Base-by-base conservation (phyloP, 1,140 invertebrate genomes). In the Drosophila bipectinata region DNA sequence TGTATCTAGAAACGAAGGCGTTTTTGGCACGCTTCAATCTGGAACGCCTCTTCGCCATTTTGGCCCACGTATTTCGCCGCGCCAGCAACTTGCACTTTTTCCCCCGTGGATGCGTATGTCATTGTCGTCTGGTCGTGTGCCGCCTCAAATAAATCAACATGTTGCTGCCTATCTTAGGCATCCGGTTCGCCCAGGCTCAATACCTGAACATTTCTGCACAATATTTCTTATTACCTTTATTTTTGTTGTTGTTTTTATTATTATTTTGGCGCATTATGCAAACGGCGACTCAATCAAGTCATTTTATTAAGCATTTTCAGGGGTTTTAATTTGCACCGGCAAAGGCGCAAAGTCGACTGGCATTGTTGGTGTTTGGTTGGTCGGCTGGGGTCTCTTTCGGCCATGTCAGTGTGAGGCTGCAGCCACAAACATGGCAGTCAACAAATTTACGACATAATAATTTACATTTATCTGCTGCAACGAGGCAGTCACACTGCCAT, bases 401-500 rank as follows among this genome's bases (percentile, higher is more conserved):
- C 74, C 77, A 78, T 67, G 76, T 79, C 66, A 74, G 73, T 77
- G 63, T 75, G 69, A 73, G 64, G 68, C 77, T 64, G 77, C 58
- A 78, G 81, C 72, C 75, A 44, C 85, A 79, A 90, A 90, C 88
- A 90, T 90, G 88, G 88, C 88, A 90, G 88, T 88, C 88, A 88
- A 90, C 88, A 90, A 90, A 90, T 90, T 90, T 90, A 90, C 88
- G 88, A 90, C 88, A 90, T 90, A 90, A 90, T 90, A 90, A 90
- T 90, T 90, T 90, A 90, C 88, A 90, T 90, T 90, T 90, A 90
- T 90, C 88, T 90, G 81, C 84, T 63, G 82, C 81, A 85, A 85
- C 81, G 83, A 82, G 72, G 85, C 77, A 85, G 81, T 62, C 79
- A 77, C 72, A 79, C 47, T 55, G 62, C 73, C 47, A 62, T 44